Evolutionary conservation across 1,140 invertebrate species (phyloP).

Genomic region (Ericerus pela): DNA sequence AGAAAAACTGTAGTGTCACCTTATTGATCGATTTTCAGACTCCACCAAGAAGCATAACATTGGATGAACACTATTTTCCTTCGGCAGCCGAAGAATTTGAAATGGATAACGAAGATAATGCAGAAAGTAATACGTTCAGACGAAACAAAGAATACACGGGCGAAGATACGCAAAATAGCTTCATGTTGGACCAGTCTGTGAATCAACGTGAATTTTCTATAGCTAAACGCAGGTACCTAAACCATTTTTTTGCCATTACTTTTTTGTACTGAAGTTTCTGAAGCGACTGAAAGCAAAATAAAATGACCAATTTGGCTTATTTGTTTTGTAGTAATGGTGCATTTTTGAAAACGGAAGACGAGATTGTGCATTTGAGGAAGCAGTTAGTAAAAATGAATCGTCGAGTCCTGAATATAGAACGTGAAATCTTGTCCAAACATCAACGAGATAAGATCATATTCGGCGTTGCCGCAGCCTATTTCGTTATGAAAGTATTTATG

Average conservation of each 20-base stretch:
- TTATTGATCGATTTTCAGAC: slow-evolving; percentile 36
- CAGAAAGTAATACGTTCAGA: background rate
- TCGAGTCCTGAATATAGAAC: slow-evolving; percentile 67
- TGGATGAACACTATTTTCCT: slow-evolving; percentile 66
- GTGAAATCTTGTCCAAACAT: slow-evolving; percentile 58
- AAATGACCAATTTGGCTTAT: background rate
- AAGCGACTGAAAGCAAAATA: background rate
- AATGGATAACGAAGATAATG: slow-evolving; percentile 5
- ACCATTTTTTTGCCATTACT: background rate
- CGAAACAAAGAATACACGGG: background rate
- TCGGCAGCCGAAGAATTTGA: slow-evolving; percentile 40
- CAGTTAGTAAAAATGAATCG: slow-evolving; percentile 70
- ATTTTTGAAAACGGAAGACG: slow-evolving; percentile 51
- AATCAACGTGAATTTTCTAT: background rate
- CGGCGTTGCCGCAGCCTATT: slow-evolving; percentile 62
- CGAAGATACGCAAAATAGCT: background rate
- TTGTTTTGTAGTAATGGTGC: slow-evolving; percentile 30
- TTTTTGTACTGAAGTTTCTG: background rate
- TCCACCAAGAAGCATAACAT: slow-evolving; percentile 61
- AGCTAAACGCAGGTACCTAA: background rate
- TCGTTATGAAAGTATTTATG: slow-evolving; percentile 66
- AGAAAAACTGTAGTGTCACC: background rate
- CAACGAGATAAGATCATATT: slow-evolving; percentile 70
- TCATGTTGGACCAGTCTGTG: background rate
- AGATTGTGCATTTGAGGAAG: slow-evolving; percentile 60